Conservation (phyloP, 2,113 vertebrate species). For the Laticauda colubrina region DNA sequence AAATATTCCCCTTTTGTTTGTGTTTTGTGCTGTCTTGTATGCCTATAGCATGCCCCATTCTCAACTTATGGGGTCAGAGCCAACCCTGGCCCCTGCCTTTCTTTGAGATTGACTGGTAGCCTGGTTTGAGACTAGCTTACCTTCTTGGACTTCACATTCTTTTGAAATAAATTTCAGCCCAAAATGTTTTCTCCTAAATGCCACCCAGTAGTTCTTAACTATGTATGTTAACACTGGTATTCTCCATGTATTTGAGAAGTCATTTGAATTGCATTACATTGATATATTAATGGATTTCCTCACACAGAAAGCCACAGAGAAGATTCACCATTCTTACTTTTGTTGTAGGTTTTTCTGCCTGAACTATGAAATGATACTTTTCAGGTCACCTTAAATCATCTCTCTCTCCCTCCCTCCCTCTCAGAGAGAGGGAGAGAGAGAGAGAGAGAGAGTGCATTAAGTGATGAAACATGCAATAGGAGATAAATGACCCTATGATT, state of each 20-base stretch:
- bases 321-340: background rate
- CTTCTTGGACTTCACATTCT: background rate
- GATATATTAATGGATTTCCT: background rate
- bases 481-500: background rate
- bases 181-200: background rate
- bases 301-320: background rate
- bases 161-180: background rate
- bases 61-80: conserved; percentile 2
- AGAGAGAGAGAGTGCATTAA: background rate
- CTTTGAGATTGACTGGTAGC: background rate
- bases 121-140: background rate
- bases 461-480: background rate
- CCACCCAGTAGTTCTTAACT: background rate
- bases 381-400: background rate
- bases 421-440: too few relatives aligned
- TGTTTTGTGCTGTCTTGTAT: conserved; percentile 24
- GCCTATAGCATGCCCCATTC: background rate
- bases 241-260: background rate
- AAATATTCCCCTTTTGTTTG: conserved; percentile 26
- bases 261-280: background rate
- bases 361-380: background rate
- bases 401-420: too few relatives aligned
- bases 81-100: background rate
- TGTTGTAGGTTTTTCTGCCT: background rate
- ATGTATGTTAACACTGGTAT: background rate